Evolutionary conservation across 2,113 vertebrate genomes (phyloP), one percentile per base, ranked within the genome.

Genomic region (Sprattus sprattus): DNA sequence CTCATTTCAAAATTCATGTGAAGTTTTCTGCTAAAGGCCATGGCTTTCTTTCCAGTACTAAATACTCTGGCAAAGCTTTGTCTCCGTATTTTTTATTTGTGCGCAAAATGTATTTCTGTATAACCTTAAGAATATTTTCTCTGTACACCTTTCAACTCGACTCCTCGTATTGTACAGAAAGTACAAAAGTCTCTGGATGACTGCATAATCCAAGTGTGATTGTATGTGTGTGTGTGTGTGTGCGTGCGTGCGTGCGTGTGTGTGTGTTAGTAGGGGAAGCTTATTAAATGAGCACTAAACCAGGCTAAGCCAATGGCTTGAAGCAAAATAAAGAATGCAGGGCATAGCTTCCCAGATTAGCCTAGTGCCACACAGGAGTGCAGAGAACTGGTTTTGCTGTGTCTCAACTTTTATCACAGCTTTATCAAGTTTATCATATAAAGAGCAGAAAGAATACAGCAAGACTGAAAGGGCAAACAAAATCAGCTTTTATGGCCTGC

Each of bases 261-360:
- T 39, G 71, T 83, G 52, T 84, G 57, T 67, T 22, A 25, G 32
- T n/a, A 45, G 16, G 82, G 7, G 44, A 60, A 32, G 22, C 71
- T 78, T 39, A 78, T 78, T 78, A 78, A 78, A 78, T 78, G 71
- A 32, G 25, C 28, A 78, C 71, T 78, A 78, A 78, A 78, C 28
- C 71, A 78, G 32, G 71, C 71, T 78, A 78, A 78, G 71, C 71
- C 71, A 39, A 13, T 39, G 71, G 71, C 71, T 78, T 39, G 28
- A 78, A 32, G 71, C 71, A 78, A 78, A 39, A 15, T 78, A 32
- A 78, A 78, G 71, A 78, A 32, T 78, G 71, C 71, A 39, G 28
- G 71, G 71, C 71, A 39, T 78, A 78, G 28, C 28, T 32, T 39
- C 32, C 28, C 71, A 78, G 71, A 78, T 78, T 78, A 39, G 71